Base-by-base conservation (phyloP, 2,888 invertebrate genomes). In the Sialis fuliginosa region DNA sequence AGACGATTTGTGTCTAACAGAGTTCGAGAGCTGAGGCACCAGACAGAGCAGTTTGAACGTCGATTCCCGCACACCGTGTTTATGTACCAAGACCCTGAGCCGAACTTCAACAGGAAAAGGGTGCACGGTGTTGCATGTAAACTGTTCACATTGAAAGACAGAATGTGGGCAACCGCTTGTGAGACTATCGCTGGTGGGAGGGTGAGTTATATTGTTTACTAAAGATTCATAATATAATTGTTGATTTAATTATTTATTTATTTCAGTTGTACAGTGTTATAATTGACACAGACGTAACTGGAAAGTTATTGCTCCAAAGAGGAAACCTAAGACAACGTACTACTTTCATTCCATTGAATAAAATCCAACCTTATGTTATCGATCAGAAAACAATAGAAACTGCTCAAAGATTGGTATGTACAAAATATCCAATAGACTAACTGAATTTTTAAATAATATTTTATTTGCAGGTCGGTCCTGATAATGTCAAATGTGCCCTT, bases 321-420 rank as follows among this genome's bases (percentile, higher is more conserved):
- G 93, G 93, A 0, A 74, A 83, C 53, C 69, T 97, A 49, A 79
- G 79, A 60, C 68, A 75, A 12, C 75, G 93, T 48, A 81, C 82
- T 46, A 95, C 92, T 47, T 78, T 95, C 60, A 84, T 95, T 50
- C 95, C 95, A 22, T 74, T 96, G 53, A 92, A 91, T 69, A 88
- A 89, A 70, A 89, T 96, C 54, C 62, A 69, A 32, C 75, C 77
- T 0, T 62, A 69, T 51, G 60, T 69, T 49, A 77, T 95, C 52
- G 75, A 79, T 54, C 55, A 60, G 0, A 59, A 65, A 32, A 73
- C 70, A 0, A 63, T 90, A 7, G 63, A 69, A 33, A 62, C 70
- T 31, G 93, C 93, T 4, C 75, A 88, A 63, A 65, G 71, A 30
- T 63, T 87, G 54, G 83, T 81, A 56, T 68, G 69, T 65, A 47